phyloP scores from a whole-genome alignment of 2,113 vertebrate genomes.

The Butorides virescens region DNA sequence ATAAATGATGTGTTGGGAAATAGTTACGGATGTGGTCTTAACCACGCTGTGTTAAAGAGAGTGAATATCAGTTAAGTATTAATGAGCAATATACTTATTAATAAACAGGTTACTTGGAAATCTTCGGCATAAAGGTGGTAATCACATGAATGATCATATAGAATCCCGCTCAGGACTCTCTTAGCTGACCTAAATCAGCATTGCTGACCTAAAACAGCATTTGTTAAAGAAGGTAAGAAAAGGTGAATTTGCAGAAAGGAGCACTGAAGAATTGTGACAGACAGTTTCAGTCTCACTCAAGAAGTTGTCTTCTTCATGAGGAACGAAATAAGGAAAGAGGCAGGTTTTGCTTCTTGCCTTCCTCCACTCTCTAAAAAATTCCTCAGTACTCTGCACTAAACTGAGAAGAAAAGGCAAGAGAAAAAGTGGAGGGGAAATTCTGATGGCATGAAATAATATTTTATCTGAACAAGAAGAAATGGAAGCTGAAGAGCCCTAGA shows the following conservation, averaged over 20 bases:
- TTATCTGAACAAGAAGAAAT: neutral
- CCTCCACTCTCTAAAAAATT: neutral
- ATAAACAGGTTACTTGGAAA: neutral
- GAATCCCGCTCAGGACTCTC: neutral
- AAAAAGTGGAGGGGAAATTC: neutral
- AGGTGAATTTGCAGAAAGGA: neutral
- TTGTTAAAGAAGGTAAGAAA: neutral
- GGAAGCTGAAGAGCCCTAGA: neutral
- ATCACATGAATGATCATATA: neutral
- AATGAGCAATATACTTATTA: neutral
- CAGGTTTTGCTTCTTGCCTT: neutral
- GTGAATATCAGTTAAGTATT: neutral
- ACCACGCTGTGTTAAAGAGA: neutral
- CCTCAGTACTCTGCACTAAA: neutral
- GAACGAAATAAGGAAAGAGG: neutral
- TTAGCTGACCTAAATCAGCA: neutral
- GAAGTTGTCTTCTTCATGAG: neutral
- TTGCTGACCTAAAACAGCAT: neutral
- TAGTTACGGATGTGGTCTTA: neutral
- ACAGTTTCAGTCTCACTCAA: neutral
- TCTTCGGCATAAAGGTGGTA: neutral
- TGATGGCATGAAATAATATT: neutral
- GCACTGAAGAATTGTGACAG: neutral
- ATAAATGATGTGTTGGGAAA: neutral
- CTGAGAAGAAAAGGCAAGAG: neutral